Percentiles rank a stretch among this genome's conserved stretches.
Conservation (phyloP, 2,797 vertebrate genomes). For the Chaunax sp. region DNA sequence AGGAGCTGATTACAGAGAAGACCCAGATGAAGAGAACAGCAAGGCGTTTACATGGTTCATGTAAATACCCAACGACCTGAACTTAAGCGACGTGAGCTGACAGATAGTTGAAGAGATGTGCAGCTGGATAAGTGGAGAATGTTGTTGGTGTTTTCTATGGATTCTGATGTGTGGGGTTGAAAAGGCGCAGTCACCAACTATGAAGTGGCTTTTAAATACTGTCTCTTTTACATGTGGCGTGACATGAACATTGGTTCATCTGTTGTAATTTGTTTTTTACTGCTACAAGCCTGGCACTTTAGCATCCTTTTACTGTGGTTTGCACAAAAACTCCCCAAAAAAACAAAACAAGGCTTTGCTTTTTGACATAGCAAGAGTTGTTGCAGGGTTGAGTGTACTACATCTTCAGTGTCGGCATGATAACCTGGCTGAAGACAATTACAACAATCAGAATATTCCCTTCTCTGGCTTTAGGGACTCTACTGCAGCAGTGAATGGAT, state of each 20-base stretch:
- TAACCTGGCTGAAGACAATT: neutral
- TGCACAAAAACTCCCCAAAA: too few relatives aligned
- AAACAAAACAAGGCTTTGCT: neutral
- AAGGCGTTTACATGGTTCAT: neutral
- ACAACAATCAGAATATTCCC: neutral
- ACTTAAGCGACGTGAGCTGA: neutral
- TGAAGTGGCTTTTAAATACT: neutral
- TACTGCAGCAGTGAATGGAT: conserved; percentile 11
- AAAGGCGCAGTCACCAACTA: conserved; percentile 2
- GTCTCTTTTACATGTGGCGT: neutral
- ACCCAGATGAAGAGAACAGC: neutral
- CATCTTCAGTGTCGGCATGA: neutral
- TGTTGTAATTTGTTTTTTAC: neutral
- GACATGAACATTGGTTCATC: neutral
- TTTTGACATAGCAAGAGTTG: neutral
- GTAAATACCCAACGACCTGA: neutral
- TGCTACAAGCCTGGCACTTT: neutral
- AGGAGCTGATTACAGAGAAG: neutral
- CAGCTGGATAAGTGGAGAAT: neutral
- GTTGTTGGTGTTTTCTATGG: neutral
- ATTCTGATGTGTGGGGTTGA: conserved; percentile 6
- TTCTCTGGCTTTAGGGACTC: neutral
- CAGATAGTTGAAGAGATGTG: neutral
- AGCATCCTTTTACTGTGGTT: neutral
- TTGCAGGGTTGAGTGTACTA: neutral